A percentile compares a stretch with the other conserved stretches of the same genome.
Evolutionary conservation across 1,140 invertebrate genomes (phyloP).

Genomic region (Drosophila busckii): DNA sequence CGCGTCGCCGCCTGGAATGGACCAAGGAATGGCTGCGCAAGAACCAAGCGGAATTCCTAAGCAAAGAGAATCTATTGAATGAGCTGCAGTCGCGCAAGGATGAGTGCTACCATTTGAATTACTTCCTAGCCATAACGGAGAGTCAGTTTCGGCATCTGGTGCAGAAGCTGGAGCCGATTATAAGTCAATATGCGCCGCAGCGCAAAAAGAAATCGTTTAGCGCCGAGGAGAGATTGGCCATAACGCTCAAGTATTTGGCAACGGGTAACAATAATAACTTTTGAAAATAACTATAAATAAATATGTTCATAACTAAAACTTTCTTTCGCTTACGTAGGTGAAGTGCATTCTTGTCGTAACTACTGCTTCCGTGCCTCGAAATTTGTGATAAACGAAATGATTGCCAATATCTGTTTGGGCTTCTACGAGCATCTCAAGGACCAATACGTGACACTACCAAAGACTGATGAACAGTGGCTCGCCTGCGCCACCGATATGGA

Average conservation of each 20-base stretch:
- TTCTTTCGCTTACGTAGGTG: slow-evolving; percentile 48
- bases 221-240: slow-evolving; percentile 73
- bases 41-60: slow-evolving; percentile 68
- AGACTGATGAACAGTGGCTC: slow-evolving; percentile 77
- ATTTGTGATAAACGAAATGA: slow-evolving; percentile 78
- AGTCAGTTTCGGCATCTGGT: slow-evolving; percentile 72
- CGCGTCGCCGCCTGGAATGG: slow-evolving; percentile 66
- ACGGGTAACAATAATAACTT: slow-evolving; percentile 51
- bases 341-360: slow-evolving; percentile 78
- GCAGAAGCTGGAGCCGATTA: slow-evolving; percentile 68
- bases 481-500: slow-evolving; percentile 62
- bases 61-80: slow-evolving; percentile 68
- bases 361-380: slow-evolving; percentile 78
- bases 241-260: slow-evolving; percentile 78
- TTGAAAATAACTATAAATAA: slow-evolving; percentile 5
- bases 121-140: slow-evolving; percentile 76
- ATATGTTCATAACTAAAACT: neutral
- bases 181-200: slow-evolving; percentile 71
- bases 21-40: slow-evolving; percentile 77
- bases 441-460: slow-evolving; percentile 76
- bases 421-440: slow-evolving; percentile 77
- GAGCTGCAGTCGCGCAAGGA: slow-evolving; percentile 72
- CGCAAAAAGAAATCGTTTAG: slow-evolving; percentile 76
- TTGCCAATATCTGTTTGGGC: slow-evolving; percentile 77
- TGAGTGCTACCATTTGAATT: slow-evolving; percentile 77